phyloP scores from a whole-genome alignment of 2,113 vertebrate genomes.

The Pitta sordida region DNA sequence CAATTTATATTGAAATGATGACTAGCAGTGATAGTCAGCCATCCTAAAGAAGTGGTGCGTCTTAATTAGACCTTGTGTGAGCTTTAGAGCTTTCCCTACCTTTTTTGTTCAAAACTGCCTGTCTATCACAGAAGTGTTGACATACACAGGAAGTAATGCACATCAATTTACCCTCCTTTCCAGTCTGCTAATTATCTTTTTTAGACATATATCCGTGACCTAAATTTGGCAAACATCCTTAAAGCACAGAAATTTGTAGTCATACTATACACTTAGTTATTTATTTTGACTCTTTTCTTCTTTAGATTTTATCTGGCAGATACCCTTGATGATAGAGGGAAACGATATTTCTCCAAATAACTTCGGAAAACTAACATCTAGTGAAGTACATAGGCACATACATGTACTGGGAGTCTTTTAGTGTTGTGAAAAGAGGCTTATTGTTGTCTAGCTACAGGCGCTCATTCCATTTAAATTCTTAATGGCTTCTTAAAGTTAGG shows the following conservation, averaged over 20 bases:
- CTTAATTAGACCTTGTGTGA: background rate
- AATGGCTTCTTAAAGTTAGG: background rate
- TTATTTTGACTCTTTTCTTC: background rate
- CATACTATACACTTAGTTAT: background rate
- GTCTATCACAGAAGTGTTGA: background rate
- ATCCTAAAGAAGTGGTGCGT: background rate
- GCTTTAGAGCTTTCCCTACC: background rate
- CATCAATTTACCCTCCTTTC: background rate
- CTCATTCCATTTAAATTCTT: background rate
- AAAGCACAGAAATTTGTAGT: background rate
- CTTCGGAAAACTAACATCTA: background rate
- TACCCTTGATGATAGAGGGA: background rate
- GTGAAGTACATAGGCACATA: background rate
- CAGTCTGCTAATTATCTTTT: background rate
- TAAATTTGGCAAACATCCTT: background rate
- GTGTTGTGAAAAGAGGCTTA: background rate
- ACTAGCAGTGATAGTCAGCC: background rate
- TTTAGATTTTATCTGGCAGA: background rate
- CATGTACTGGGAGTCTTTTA: background rate
- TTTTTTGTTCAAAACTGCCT: background rate
- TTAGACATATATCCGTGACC: background rate
- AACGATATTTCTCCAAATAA: background rate
- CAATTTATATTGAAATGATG: background rate
- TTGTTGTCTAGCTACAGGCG: background rate
- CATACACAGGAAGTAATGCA: background rate